These are phyloP conservation scores for Aptenodytes patagonicus DNA, from an alignment of 2,113 vertebrate genomes.

Conservation along the genomic window DNA sequence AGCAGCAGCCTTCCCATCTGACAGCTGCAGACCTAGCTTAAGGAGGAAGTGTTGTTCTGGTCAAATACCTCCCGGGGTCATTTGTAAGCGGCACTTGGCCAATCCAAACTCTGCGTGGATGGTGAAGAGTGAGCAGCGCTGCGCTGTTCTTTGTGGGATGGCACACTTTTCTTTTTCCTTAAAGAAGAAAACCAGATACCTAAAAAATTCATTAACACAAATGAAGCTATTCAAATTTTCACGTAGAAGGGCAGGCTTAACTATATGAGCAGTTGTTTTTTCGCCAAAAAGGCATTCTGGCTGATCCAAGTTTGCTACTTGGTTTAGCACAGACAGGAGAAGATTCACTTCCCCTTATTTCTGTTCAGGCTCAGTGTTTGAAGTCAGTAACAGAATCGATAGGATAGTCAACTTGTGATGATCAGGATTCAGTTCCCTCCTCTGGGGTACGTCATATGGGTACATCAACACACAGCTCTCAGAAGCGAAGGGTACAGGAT, in stretches of 20 bases:
- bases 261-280: background rate
- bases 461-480: background rate
- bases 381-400: background rate
- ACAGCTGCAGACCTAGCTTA: background rate
- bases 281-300: background rate
- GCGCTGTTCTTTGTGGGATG: background rate
- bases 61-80: background rate
- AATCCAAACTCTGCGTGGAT: rapidly evolving
- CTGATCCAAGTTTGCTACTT: background rate
- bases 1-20: background rate
- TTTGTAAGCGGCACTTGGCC: rapidly evolving
- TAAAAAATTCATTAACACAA: background rate
- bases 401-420: background rate
- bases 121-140: background rate
- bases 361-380: background rate
- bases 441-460: background rate
- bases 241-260: background rate
- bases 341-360: background rate
- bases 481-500: rapidly evolving
- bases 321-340: background rate
- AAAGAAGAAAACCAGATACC: background rate
- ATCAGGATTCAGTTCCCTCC: background rate
- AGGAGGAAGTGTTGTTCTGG: background rate
- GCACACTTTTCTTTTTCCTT: background rate
- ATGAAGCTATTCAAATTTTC: background rate